Evolutionary conservation across 2,888 invertebrate genomes (phyloP).

Genomic region (Adelognathus sp.): DNA sequence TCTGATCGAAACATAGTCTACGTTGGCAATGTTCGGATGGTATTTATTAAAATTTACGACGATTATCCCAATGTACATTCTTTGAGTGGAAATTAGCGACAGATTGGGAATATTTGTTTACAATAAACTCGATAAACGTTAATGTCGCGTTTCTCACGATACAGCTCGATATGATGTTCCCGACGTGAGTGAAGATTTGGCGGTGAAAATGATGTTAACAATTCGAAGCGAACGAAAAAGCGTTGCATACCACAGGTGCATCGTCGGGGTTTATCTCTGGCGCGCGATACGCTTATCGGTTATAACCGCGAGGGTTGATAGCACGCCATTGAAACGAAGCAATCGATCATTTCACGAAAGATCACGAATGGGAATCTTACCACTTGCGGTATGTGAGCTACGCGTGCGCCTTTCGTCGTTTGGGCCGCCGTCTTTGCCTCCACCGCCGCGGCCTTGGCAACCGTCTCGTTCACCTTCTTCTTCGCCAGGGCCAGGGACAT

Average conservation of each 20-base stretch:
- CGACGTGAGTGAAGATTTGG: neutral
- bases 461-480: constrained; percentile 84
- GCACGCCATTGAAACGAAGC: neutral
- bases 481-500: constrained; percentile 88
- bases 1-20: no score
- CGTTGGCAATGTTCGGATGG: no score
- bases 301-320: neutral
- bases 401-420: constrained; percentile 86
- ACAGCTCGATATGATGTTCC: neutral
- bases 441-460: constrained; percentile 70
- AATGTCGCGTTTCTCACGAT: neutral
- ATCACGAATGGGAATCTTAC: constrained; percentile 65
- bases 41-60: no score
- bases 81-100: no score
- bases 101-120: neutral
- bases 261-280: neutral
- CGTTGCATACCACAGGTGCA: constrained; percentile 3
- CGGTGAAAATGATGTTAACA: neutral
- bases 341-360: neutral
- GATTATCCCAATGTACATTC: no score
- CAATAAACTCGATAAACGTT: neutral
- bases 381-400: constrained; percentile 86
- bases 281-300: neutral
- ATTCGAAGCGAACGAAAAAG: neutral
- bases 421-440: constrained; percentile 84